phyloP scores from a whole-genome alignment of 2,888 invertebrate species.

The Eugnorisma glareosa region DNA sequence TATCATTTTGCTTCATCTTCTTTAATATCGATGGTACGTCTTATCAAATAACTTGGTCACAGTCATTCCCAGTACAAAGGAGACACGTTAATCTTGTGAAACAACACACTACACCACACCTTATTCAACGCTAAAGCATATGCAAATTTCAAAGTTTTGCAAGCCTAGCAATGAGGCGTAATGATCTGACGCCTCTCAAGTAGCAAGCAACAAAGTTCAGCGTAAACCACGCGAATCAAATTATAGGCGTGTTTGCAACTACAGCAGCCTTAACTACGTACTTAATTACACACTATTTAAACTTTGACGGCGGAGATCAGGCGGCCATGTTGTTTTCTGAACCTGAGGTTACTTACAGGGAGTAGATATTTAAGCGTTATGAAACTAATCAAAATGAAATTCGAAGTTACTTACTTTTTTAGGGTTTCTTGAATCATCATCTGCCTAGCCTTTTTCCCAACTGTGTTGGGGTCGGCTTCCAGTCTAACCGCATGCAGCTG shows the following conservation, averaged over 20 bases:
- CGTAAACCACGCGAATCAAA: constrained; percentile 43
- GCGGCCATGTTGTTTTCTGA: not conserved
- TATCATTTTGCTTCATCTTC: not conserved
- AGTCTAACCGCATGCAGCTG: no score
- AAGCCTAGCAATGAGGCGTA: constrained; percentile 12
- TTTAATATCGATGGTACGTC: not conserved
- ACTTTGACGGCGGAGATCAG: constrained; percentile 35
- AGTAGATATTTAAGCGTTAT: not conserved
- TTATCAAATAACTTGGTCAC: not conserved
- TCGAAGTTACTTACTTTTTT: not conserved
- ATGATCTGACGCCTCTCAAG: constrained; percentile 33
- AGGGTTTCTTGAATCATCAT: not conserved
- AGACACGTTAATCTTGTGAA: not conserved
- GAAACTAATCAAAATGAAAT: not conserved
- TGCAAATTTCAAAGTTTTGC: constrained; percentile 9
- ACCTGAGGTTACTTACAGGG: not conserved
- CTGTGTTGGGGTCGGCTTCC: no score
- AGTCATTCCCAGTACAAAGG: not conserved
- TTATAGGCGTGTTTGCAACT: constrained; percentile 53
- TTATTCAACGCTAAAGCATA: not conserved
- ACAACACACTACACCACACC: not conserved
- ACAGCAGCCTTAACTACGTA: constrained; percentile 39
- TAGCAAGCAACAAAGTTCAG: constrained; percentile 37
- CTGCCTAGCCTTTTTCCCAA: no score
- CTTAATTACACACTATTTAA: constrained; percentile 57